Conservation (phyloP, 2,797 vertebrate species). For the Hydrolagus colliei region DNA sequence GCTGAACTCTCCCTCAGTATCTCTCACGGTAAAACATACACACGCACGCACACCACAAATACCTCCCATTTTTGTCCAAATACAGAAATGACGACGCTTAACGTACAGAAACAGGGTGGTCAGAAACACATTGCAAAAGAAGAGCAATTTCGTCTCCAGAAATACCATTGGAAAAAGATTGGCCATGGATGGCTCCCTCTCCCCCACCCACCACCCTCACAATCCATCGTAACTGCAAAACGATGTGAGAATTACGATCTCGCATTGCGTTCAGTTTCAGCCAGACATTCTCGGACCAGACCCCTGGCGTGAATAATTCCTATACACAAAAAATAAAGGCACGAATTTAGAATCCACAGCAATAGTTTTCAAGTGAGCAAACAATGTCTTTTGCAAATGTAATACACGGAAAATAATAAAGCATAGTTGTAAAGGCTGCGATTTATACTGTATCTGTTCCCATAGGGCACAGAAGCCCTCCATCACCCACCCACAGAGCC, state of each 20-base stretch:
- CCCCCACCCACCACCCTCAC: too few species aligned
- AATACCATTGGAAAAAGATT: conserved; percentile 37
- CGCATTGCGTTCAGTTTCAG: conserved; percentile 91
- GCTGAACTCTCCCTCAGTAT: background rate
- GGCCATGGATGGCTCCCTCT: background rate
- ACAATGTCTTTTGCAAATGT: too few species aligned
- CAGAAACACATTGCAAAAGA: conserved; percentile 37
- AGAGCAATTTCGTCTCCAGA: conserved; percentile 39
- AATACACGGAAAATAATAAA: background rate
- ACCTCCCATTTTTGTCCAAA: conserved; percentile 7
- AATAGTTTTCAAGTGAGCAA: too few species aligned
- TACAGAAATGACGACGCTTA: conserved; percentile 16
- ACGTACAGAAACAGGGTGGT: conserved; percentile 24
- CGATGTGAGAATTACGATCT: conserved; percentile 66
- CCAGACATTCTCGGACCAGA: conserved; percentile 92
- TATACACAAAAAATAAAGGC: conserved; percentile 44
- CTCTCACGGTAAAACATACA: background rate
- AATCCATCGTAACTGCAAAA: background rate
- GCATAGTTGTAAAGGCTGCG: background rate
- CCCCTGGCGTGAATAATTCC: conserved; percentile 95
- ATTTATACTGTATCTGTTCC: conserved; percentile 38
- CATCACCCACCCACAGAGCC: background rate
- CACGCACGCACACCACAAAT: background rate
- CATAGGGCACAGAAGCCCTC: background rate
- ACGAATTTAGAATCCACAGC: background rate